Evolutionary conservation across 2,888 invertebrate genomes (phyloP), one percentile per base, ranked within the genome.

Genomic region (Leuctra nigra): DNA sequence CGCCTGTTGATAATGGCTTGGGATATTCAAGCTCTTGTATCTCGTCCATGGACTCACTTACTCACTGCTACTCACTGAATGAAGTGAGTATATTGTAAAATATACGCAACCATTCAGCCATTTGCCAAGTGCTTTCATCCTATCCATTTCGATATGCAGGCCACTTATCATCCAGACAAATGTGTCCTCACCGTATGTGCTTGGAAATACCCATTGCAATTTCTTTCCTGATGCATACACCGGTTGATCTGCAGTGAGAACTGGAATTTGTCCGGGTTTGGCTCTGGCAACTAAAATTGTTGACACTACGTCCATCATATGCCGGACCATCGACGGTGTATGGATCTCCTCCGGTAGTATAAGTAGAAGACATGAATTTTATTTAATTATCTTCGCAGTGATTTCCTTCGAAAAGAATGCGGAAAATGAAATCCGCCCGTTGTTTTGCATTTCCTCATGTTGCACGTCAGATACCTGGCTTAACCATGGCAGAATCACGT

Each of bases 141-240:
- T 39, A 23, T 7, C 39, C 53, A 53, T 53, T 36, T 56, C 56
- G 1, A 52, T 52, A 11, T 52, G 56, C 14, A 56, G 38, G 11
- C 16, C 41, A 22, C 53, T 38, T 13, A 53, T 16, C 38, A 56
- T 25, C 2, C 23, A 47, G 13, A 56, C 36, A 56, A 56, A 56
- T 16, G 33, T 13, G 2, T 50, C 29, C 23, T 56, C 50, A 18
- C 56, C 36, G 38, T 56, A 24, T 1, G 2, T 38, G 2, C 13
- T 38, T 38, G 56, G 56, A 9, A 9, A 36, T 4, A 6, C 2
- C 50, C 38, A 38, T 25, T 52, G 56, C 13, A 56, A 22, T 22
- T 7, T 1, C 38, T 56, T 18, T n/a, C 16, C 24, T 13, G 52
- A 13, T 4, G 50, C 56, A 52, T 36, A 52, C 2, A 50, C 14